Base-by-base conservation (phyloP, 2,797 vertebrate genomes). In the Alauda arvensis region DNA sequence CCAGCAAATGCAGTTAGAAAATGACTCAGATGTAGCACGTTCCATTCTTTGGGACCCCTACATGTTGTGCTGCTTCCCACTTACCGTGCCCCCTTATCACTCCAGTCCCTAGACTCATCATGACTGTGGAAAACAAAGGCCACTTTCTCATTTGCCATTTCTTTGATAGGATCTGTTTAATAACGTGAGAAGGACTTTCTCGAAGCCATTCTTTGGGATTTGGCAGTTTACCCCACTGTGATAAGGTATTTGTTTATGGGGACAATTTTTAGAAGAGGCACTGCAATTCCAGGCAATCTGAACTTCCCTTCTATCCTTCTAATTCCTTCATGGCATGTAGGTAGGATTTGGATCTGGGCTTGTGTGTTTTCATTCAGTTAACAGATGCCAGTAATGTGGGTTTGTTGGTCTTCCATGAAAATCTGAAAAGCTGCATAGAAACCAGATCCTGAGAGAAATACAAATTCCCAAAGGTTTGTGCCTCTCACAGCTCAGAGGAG, bases 401-500 rank as follows among this genome's bases (percentile, higher is more conserved):
- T 83, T 88, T 94, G 62, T 91, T 92, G 74, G 55, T 83, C 48
- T 71, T 90, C 84, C 87, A 88, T 56, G 87, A 88, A 92, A 95
- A 93, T 83, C 84, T 88, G 83, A 93, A 90, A 83, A 78, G 4
- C 70, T 93, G 60, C 24, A 84, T 77, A 92, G 72, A 94, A 45
- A 63, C 71, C 31, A 87, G 69, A 94, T 87, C 77, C 93, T 69
- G 57, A 45, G 33, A 94, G 86, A 71, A 18, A 55, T n/a, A 77
- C 55, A 48, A 91, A 83, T 65, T 81, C 93, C 93, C 94, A 93
- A 86, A 93, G 81, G 90, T 70, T 78, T 88, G 40, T 71, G 85
- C 71, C 86, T 94, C 92, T 95, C 87, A 65, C 79, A 77, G 92
- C 92, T 92, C 55, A 78, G 29, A 45, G 67, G 91, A 95, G 93